These are phyloP conservation scores for Noctua janthe DNA, from an alignment of 2,888 invertebrate genomes.

Conservation along the genomic window DNA sequence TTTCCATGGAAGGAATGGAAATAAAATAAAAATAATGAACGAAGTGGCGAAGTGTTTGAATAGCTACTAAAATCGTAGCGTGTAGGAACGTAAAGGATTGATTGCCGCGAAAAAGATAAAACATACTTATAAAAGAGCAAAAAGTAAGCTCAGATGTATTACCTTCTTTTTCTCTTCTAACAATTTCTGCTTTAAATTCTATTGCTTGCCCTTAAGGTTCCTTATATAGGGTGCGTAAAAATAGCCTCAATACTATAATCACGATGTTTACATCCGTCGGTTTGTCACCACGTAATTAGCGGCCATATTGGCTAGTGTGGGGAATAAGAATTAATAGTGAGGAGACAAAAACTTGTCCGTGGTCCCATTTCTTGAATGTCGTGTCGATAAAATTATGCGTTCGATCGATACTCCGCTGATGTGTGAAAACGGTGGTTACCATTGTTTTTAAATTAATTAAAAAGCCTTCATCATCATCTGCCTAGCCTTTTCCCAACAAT, in stretches of 20 bases:
- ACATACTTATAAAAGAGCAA: slow-evolving; percentile 11
- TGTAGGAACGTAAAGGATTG: slow-evolving; percentile 38
- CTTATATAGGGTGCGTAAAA: slow-evolving; percentile 62
- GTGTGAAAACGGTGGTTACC: slow-evolving; percentile 22
- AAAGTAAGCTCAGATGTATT: slow-evolving; percentile 24
- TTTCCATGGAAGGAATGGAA: background rate
- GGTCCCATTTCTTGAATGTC: slow-evolving; percentile 12
- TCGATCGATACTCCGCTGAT: background rate
- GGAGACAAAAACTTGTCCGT: slow-evolving; percentile 45
- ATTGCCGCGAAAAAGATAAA: slow-evolving; percentile 37
- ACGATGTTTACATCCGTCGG: slow-evolving; percentile 40
- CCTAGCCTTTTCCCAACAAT: too few species aligned
- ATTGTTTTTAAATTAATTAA: slow-evolving; percentile 1
- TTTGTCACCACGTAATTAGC: slow-evolving; percentile 51
- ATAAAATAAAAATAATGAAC: slow-evolving; percentile 20
- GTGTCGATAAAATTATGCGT: slow-evolving; percentile 30
- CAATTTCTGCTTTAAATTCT: slow-evolving; percentile 52
- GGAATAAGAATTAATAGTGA: slow-evolving; percentile 47
- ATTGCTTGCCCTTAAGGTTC: slow-evolving; percentile 48
- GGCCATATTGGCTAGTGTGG: slow-evolving; percentile 49
- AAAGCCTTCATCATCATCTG: background rate
- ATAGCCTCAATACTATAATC: slow-evolving; percentile 47
- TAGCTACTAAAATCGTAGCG: slow-evolving; percentile 37
- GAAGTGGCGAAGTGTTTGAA: slow-evolving; percentile 23
- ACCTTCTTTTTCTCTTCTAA: slow-evolving; percentile 42